phyloP scores from a whole-genome alignment of 2,113 vertebrate genomes.

The Aramus guarauna region DNA sequence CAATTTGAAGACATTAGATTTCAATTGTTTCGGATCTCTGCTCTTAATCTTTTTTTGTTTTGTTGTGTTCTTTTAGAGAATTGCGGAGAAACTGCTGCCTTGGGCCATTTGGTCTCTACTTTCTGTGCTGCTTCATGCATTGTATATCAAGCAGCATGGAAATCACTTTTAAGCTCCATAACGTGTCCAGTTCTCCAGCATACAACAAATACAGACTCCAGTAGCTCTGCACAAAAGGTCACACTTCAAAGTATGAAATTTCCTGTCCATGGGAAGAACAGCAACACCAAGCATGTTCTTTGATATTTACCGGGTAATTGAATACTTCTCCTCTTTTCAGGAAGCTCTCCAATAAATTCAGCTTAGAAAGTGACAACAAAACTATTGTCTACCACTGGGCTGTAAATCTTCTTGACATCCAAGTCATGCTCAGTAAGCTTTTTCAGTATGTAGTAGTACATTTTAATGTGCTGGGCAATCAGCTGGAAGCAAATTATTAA shows the following conservation, averaged over 20 bases:
- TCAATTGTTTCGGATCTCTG: not conserved
- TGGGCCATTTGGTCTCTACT: not conserved
- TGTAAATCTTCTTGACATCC: not conserved
- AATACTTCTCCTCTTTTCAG: not conserved
- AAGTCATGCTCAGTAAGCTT: not conserved
- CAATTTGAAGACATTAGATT: not conserved
- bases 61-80: not conserved
- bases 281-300: not conserved
- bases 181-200: not conserved
- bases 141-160: not conserved
- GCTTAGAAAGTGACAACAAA: not conserved
- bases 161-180: not conserved
- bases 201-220: not conserved
- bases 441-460: not conserved
- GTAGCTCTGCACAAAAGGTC: not conserved
- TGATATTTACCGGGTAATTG: not conserved
- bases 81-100: not conserved
- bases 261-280: not conserved
- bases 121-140: not conserved
- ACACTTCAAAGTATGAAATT: not conserved
- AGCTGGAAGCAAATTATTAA: conserved; percentile 31
- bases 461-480: not conserved
- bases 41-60: not conserved
- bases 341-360: not conserved
- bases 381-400: not conserved